phyloP scores from a whole-genome alignment of 2,888 invertebrate species.

The Perdita meconis region DNA sequence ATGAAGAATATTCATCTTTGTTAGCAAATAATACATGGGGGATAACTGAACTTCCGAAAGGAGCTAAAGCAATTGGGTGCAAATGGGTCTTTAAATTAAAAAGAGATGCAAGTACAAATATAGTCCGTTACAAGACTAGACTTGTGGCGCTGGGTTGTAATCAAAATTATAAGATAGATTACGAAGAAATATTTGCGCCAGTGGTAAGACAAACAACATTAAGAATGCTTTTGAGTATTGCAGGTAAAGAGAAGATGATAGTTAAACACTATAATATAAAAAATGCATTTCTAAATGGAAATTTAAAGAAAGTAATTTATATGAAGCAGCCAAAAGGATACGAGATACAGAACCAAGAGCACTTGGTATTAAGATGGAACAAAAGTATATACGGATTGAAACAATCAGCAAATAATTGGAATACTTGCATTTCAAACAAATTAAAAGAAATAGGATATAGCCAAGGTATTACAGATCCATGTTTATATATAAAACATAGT shows the following conservation, averaged over 20 bases:
- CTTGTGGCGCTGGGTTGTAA: not conserved
- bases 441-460: not conserved
- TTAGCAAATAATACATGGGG: not conserved
- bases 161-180: not conserved
- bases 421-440: not conserved
- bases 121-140: not conserved
- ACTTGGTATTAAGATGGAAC: not conserved
- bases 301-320: not conserved
- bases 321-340: not conserved
- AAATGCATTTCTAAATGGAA: slow-evolving; percentile 30
- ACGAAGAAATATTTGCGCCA: not conserved
- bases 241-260: not conserved
- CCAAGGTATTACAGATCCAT: not conserved
- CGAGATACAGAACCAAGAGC: not conserved
- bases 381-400: not conserved
- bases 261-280: slow-evolving; percentile 3
- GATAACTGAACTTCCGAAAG: not conserved
- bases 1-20: not conserved
- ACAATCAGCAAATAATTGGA: not conserved
- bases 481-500: not conserved
- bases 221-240: slow-evolving; percentile 4
- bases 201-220: slow-evolving; percentile 4
- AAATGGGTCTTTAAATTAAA: not conserved
- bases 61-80: not conserved
- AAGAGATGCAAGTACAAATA: not conserved